A percentile compares a stretch with the other conserved stretches of the same genome.
These are phyloP conservation scores for Pituophis catenifer DNA, from an alignment of 2,113 vertebrate genomes.

Conservation along the genomic window DNA sequence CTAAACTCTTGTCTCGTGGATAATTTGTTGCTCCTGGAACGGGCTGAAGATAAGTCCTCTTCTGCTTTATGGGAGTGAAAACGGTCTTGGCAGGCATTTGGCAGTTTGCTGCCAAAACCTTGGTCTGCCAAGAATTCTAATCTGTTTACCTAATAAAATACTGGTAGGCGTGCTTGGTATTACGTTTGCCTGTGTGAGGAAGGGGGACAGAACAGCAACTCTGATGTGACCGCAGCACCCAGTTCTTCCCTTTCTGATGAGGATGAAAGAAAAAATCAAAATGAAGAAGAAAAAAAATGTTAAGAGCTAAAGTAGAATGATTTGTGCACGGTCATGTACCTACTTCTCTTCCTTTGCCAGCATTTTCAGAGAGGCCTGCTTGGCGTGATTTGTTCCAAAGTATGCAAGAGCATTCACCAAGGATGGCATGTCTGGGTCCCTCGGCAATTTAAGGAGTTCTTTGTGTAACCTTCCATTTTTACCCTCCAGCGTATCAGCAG, in stretches of 20 bases:
- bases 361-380: constrained; percentile 38
- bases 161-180: too few relatives aligned
- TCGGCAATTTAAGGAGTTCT: constrained; percentile 55
- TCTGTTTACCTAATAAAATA: too few relatives aligned
- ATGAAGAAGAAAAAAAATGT: neutral
- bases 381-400: constrained; percentile 33
- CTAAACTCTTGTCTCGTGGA: too few relatives aligned
- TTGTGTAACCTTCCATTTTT: constrained; percentile 64
- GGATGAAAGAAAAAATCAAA: neutral
- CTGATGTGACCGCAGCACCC: neutral
- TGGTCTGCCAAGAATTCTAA: too few relatives aligned
- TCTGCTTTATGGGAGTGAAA: too few relatives aligned
- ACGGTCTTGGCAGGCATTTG: too few relatives aligned
- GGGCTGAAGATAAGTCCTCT: too few relatives aligned
- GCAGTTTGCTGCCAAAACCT: too few relatives aligned
- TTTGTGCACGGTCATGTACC: constrained; percentile 47
- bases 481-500: constrained; percentile 49
- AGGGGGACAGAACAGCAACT: neutral
- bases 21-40: too few relatives aligned
- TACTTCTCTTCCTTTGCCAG: constrained; percentile 67
- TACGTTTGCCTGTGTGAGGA: too few relatives aligned
- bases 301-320: neutral
- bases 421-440: constrained; percentile 28
- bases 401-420: constrained; percentile 27
- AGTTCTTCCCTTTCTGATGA: neutral